Evolutionary conservation across 2,888 invertebrate species (phyloP), one percentile per base, ranked within the genome.

Genomic region (Enchytraeus crypticus): DNA sequence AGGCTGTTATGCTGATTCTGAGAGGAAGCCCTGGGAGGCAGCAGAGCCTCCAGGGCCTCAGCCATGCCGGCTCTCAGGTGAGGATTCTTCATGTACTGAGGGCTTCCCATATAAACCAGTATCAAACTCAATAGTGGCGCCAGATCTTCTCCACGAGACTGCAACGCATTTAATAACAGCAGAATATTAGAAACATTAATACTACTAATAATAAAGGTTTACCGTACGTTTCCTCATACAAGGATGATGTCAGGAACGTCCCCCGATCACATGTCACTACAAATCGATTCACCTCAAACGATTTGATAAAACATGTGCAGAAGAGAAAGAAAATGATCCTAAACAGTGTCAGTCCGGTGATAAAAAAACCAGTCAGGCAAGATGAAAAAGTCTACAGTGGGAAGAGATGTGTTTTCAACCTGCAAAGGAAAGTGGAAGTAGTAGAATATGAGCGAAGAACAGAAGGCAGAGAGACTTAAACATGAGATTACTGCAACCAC

Each of bases 1-100:
- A n/a, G n/a, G n/a, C n/a, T n/a, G n/a, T n/a, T n/a, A n/a, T n/a
- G n/a, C n/a, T n/a, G n/a, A n/a, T n/a, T n/a, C n/a, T n/a, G n/a
- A n/a, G n/a, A n/a, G n/a, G 23, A 23, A 8, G 47, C 63, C 53
- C 32, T 59, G 23, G 66, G 63, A 0, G 93, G 93, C 70, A 95
- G 78, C 73, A 96, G 83, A 5, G 89, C 86, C 73, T 93, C 92
- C 14, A 96, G 80, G 55, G 88, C 88, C 77, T 93, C 92, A 0
- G 95, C 93, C 63, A 96, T 80, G 58, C 88, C 85, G 0, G 95
- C 95, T 64, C 95, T 85, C 61, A 93, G 80, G 81, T 96, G 95
- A 0, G 96, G 95, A 82, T 95, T 96, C 72, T 87, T 87, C 63
- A 91, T 86, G 60, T 88, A 82, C 2, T 84, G 79, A 0, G 88